These are phyloP conservation scores for Xestoiulus laeticollis DNA, from an alignment of 2,888 invertebrate species.

Conservation along the genomic window DNA sequence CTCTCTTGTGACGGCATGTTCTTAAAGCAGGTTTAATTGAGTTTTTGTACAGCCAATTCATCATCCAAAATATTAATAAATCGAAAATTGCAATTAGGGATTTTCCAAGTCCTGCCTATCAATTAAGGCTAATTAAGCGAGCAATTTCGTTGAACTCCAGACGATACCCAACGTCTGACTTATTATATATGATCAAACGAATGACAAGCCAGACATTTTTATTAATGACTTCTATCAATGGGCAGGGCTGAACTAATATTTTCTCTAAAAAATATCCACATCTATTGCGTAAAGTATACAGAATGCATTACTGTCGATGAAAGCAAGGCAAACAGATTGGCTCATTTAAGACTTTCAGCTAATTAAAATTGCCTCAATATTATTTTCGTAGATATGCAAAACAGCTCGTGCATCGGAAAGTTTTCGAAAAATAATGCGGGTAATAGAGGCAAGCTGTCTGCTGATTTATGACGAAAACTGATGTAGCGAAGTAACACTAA, in stretches of 20 bases:
- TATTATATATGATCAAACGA: not conserved
- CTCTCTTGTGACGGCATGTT: no score
- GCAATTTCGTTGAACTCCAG: not conserved
- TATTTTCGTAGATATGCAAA: not conserved
- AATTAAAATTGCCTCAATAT: not conserved
- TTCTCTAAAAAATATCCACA: not conserved
- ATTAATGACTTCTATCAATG: not conserved
- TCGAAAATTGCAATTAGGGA: not conserved
- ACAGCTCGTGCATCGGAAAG: not conserved
- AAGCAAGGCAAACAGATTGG: not conserved
- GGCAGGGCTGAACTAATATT: not conserved
- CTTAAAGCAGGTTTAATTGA: no score
- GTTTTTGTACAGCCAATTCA: no score
- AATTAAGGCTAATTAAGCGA: not conserved
- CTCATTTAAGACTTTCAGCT: not conserved
- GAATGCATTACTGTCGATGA: not conserved
- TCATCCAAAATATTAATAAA: not conserved
- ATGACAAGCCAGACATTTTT: not conserved
- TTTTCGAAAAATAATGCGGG: not conserved
- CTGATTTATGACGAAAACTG: not conserved
- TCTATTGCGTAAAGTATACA: not conserved
- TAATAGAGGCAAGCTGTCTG: not conserved
- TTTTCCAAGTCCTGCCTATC: not conserved
- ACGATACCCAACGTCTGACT: not conserved
- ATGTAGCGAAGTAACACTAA: constrained; percentile 8